Evolutionary conservation across 1,140 invertebrate species (phyloP).

Genomic region (Hydropsyche tenuis): DNA sequence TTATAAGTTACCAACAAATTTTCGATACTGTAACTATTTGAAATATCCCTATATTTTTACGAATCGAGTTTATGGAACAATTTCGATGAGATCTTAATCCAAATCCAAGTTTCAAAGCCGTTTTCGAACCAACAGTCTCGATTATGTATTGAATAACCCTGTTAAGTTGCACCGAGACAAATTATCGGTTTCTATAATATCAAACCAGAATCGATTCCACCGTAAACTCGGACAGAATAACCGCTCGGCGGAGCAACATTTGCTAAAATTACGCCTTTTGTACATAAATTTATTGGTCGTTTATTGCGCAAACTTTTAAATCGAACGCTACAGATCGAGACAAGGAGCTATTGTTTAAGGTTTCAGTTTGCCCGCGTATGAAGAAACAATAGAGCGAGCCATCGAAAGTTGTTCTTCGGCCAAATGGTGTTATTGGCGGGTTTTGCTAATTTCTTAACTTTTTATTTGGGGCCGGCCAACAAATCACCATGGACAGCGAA

Average conservation of each 20-base stretch:
- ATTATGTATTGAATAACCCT: background rate
- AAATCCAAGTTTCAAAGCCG: no score
- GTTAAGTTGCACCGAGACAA: background rate
- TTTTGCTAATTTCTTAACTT: constrained; percentile 16
- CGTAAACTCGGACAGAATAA: background rate
- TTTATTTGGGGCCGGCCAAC: background rate
- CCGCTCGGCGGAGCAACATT: background rate
- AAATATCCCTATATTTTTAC: no score
- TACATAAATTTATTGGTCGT: background rate
- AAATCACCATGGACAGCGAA: constrained; percentile 31
- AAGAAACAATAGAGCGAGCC: background rate
- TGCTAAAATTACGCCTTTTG: background rate
- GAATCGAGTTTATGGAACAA: no score
- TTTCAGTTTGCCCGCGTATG: no score
- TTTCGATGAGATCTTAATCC: no score
- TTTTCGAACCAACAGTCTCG: no score
- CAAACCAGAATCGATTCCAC: background rate
- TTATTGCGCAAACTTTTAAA: background rate
- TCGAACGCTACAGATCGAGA: background rate
- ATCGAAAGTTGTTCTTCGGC: background rate
- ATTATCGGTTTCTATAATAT: background rate
- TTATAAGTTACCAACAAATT: no score
- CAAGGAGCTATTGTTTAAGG: background rate
- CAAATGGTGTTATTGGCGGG: background rate
- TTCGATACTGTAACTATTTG: no score